phyloP scores from a whole-genome alignment of 2,888 invertebrate species.

The Drosophila prostipennis region DNA sequence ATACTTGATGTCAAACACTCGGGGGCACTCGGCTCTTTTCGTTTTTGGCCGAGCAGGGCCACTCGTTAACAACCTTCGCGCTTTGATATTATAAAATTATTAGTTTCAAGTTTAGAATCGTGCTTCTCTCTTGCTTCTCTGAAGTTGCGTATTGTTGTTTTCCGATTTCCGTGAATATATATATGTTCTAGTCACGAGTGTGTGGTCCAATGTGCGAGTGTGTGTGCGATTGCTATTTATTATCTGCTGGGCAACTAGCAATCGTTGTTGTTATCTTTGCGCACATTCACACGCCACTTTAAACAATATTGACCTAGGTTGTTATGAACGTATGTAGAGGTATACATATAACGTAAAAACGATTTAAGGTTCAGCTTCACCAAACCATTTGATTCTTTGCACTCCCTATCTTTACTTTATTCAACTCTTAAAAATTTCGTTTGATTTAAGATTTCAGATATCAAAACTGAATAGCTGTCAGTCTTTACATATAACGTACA shows the following conservation, averaged over 20 bases:
- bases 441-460: conserved; percentile 8
- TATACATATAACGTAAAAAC: conserved; percentile 8
- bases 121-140: conserved; percentile 34
- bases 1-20: conserved; percentile 30
- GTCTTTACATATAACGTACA: conserved; percentile 54
- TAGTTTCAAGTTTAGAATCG: conserved; percentile 65
- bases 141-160: conserved; percentile 27
- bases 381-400: conserved; percentile 4
- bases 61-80: conserved; percentile 21
- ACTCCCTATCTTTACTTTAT: conserved; percentile 5
- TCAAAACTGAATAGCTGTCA: conserved; percentile 27
- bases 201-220: conserved; percentile 18
- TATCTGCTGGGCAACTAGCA: conserved; percentile 40
- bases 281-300: conserved; percentile 81
- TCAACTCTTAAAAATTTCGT: background rate
- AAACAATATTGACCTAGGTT: conserved; percentile 84
- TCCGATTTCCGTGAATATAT: conserved; percentile 43
- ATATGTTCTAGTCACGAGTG: conserved; percentile 28
- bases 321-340: conserved; percentile 28
- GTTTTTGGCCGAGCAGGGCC: conserved; percentile 27
- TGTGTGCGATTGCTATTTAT: conserved; percentile 42
- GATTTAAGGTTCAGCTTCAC: conserved; percentile 6
- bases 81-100: conserved; percentile 53
- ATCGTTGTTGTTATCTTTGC: conserved; percentile 51
- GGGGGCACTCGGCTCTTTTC: conserved; percentile 34